Conservation (phyloP, 2,113 vertebrate species). For the Procavia capensis region DNA sequence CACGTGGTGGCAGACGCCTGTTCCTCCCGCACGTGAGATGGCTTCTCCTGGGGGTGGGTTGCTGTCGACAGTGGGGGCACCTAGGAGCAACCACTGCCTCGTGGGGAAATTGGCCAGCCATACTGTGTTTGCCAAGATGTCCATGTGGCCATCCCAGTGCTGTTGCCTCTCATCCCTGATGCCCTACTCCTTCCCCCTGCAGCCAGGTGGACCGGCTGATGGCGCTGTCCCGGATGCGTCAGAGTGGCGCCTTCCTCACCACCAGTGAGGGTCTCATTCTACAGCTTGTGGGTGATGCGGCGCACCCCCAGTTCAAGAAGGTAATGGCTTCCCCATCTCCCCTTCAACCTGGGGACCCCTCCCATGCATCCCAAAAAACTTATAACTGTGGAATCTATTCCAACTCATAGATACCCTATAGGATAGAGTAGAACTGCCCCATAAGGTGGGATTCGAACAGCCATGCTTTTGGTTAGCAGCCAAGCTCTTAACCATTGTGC, state of each 20-base stretch:
- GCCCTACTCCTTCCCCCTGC: neutral
- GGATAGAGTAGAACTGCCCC: no score
- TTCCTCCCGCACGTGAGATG: constrained; percentile 91
- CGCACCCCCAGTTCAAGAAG: constrained; percentile 93
- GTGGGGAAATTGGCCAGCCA: neutral
- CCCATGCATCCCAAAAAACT: neutral
- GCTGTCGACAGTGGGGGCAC: fast-evolving
- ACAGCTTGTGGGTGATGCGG: constrained; percentile 91
- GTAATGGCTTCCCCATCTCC: constrained; percentile 68
- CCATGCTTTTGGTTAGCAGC: no score
- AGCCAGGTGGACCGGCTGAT: constrained; percentile 95
- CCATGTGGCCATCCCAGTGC: fast-evolving
- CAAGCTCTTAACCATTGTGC: no score
- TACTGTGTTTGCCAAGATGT: no score
- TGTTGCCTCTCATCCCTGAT: neutral
- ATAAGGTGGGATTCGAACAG: no score
- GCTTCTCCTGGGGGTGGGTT: no score
- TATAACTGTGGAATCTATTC: no score
- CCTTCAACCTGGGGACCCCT: fast-evolving
- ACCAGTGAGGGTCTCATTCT: constrained; percentile 93
- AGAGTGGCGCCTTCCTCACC: constrained; percentile 93
- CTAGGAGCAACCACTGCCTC: neutral
- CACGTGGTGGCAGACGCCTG: constrained; percentile 94
- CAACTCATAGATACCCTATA: no score
- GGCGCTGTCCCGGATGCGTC: constrained; percentile 91